These are phyloP conservation scores for Stigmatopora argus DNA, from an alignment of 2,113 vertebrate species.

Conservation along the genomic window DNA sequence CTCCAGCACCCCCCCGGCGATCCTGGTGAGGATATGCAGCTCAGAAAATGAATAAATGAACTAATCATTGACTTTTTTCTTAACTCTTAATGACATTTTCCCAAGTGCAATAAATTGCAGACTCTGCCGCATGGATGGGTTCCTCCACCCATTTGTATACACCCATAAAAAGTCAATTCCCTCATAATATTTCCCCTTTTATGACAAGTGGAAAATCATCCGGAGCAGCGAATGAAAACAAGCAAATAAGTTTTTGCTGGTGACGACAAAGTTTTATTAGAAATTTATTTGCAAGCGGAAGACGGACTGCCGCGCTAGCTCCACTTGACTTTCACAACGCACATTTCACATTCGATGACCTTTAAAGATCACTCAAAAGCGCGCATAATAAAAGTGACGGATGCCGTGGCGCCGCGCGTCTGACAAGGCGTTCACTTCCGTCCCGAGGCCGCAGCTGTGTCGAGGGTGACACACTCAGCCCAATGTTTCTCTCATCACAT, in stretches of 20 bases:
- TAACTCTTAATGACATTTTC: neutral
- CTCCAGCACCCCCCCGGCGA: too few species aligned
- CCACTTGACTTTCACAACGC: conserved; percentile 27
- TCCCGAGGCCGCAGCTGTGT: conserved; percentile 36
- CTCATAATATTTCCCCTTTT: neutral
- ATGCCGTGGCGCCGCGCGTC: conserved; percentile 29
- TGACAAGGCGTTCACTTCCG: conserved; percentile 41
- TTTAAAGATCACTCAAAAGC: conserved; percentile 48
- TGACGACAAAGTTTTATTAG: conserved; percentile 28
- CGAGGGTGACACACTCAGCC: conserved; percentile 54
- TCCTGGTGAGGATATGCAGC: too few species aligned
- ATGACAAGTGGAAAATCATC: conserved; percentile 13
- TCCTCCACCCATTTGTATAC: conserved; percentile 21
- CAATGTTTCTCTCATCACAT: conserved; percentile 60
- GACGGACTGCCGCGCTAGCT: conserved; percentile 18
- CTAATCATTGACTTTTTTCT: too few species aligned
- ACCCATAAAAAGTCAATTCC: neutral
- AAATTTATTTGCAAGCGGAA: conserved; percentile 31
- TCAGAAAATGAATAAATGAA: too few species aligned
- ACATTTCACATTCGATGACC: conserved; percentile 49
- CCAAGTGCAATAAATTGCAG: neutral
- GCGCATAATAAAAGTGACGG: conserved; percentile 53
- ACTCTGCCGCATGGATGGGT: conserved; percentile 14
- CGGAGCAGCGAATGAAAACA: conserved; percentile 18
- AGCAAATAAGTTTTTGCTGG: conserved; percentile 8